phyloP scores from a whole-genome alignment of 2,113 vertebrate genomes.

The Laterallus jamaicensis region DNA sequence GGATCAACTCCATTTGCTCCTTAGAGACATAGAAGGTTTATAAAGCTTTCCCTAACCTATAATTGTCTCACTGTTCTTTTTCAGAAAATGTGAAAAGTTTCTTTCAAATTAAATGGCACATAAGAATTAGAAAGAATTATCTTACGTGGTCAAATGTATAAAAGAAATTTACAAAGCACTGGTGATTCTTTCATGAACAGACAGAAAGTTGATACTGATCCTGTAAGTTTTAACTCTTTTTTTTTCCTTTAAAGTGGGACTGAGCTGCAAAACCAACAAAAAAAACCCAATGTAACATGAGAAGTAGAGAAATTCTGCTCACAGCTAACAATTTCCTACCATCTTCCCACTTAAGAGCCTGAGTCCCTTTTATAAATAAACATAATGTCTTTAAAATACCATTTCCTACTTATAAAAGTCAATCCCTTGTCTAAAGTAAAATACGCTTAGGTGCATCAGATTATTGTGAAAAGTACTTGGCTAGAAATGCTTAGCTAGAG shows the following conservation, averaged over 20 bases:
- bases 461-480: neutral
- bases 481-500: neutral
- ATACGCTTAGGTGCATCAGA: neutral
- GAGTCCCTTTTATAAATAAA: neutral
- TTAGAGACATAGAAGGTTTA: neutral
- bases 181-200: neutral
- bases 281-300: neutral
- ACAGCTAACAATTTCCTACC: neutral
- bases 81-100: neutral
- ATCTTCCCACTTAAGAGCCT: neutral
- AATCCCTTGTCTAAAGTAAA: neutral
- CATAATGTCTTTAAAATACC: neutral
- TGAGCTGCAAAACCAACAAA: neutral
- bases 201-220: neutral
- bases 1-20: neutral
- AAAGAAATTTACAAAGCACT: neutral
- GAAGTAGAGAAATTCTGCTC: neutral
- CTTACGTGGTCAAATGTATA: neutral
- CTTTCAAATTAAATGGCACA: neutral
- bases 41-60: neutral
- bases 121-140: neutral
- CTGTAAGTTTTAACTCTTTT: fast-evolving
- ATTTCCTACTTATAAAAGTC: neutral
- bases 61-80: neutral
- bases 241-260: neutral